A percentile compares a stretch with the other conserved stretches of the same genome.
phyloP scores from a whole-genome alignment of 2,888 invertebrate species.

The Morpho helenor region DNA sequence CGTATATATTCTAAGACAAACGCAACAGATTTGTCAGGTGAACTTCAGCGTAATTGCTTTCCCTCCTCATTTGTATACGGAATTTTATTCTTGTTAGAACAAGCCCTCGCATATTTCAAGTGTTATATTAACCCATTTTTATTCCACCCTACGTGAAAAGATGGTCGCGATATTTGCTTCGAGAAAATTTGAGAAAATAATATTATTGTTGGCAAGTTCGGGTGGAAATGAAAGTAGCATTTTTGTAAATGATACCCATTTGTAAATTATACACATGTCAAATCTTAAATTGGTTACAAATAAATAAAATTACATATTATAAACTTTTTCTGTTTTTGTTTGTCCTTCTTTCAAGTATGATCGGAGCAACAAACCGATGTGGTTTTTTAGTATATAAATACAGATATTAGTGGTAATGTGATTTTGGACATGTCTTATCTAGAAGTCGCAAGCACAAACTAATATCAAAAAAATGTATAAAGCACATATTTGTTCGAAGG shows the following conservation, averaged over 20 bases:
- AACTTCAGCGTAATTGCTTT: conserved; percentile 2
- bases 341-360: not conserved
- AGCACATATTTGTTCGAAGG: too few relatives aligned
- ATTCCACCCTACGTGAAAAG: not conserved
- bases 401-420: too few relatives aligned
- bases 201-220: too few relatives aligned
- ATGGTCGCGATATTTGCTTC: too few relatives aligned
- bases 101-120: conserved; percentile 3
- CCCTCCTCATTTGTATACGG: conserved; percentile 5
- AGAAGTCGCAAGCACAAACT: too few relatives aligned
- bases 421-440: too few relatives aligned
- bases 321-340: not conserved
- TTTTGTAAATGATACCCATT: too few relatives aligned
- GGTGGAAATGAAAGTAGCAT: too few relatives aligned
- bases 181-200: too few relatives aligned
- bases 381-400: too few relatives aligned
- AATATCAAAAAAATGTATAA: too few relatives aligned
- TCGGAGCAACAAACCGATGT: too few relatives aligned
- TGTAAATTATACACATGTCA: not conserved
- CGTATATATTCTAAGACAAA: conserved; percentile 7
- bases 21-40: conserved; percentile 8
- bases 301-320: not conserved
- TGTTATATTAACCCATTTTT: not conserved
- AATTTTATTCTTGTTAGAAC: conserved; percentile 1
- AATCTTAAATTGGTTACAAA: not conserved